Conservation (phyloP, 2,113 vertebrate species). For the Sprattus sprattus region DNA sequence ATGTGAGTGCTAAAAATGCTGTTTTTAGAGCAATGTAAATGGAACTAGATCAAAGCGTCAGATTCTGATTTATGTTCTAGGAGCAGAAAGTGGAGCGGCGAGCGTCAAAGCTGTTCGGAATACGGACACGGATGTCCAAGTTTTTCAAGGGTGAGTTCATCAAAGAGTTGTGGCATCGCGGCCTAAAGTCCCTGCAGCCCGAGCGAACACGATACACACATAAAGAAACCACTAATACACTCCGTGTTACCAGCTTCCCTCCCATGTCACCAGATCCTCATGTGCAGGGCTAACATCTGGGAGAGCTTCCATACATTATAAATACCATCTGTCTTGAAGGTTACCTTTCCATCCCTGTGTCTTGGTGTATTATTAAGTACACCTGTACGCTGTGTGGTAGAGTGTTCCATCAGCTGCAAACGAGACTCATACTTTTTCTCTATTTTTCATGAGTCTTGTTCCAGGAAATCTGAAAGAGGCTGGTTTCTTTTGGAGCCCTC, state of each 20-base stretch:
- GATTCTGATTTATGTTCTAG: constrained; percentile 72
- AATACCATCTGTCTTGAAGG: constrained; percentile 62
- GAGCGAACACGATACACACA: constrained; percentile 53
- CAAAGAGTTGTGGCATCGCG: constrained; percentile 52
- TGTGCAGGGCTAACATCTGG: constrained; percentile 62
- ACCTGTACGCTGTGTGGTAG: constrained; percentile 50
- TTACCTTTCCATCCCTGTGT: constrained; percentile 55
- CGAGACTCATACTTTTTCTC: background rate
- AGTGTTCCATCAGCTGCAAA: background rate
- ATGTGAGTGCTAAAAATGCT: constrained; percentile 15
- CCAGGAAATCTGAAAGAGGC: background rate
- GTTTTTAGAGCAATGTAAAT: constrained; percentile 46
- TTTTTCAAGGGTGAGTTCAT: constrained; percentile 72
- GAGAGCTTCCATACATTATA: constrained; percentile 65
- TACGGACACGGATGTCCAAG: constrained; percentile 55
- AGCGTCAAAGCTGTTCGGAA: constrained; percentile 48
- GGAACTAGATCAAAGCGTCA: constrained; percentile 71
- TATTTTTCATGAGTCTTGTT: background rate
- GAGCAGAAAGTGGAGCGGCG: constrained; percentile 57
- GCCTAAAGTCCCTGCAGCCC: constrained; percentile 55
- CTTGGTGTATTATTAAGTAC: constrained; percentile 63
- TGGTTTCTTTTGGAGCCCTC: background rate
- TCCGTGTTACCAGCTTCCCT: constrained; percentile 57
- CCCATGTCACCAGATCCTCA: constrained; percentile 60
- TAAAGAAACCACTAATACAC: constrained; percentile 70